Base-by-base conservation (phyloP, 2,888 invertebrate genomes). In the Mylabris sibirica region DNA sequence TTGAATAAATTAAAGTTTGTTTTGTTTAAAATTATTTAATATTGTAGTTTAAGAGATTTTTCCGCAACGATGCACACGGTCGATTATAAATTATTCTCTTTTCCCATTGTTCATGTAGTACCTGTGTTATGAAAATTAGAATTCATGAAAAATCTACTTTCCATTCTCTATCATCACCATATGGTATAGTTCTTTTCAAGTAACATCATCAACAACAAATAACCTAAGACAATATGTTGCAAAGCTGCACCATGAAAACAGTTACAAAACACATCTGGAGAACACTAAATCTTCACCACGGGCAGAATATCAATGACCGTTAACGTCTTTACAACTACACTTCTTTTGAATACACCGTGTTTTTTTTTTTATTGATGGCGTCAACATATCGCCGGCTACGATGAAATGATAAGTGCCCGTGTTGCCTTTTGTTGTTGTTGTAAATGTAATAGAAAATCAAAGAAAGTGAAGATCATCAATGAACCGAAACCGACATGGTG, bases 401-500 rank as follows among this genome's bases (percentile, higher is more conserved):
- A 20, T 20, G n/a, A 24, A 20, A 61, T 20, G 20, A 20, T 17
- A 38, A 53, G 53, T 24, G 9, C 9, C 20, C 17, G 3, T 49
- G 22, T 53, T 53, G 2, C 24, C 22, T 24, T 53, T 60, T 34
- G 20, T 35, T 35, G 12, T 62, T 62, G 41, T 44, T 41, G 38
- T 12, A 12, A 4, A 3, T 62, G 38, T 41, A 26, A 24, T 41
- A 22, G n/a, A 44, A 44, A 35, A 38, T 35, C 20, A 60, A 20
- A 62, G 44, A 62, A 44, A 62, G 62, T 62, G 57, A 57, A 57
- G 57, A 57, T 3, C 57, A 57, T 57, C 57, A 62, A 44, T 44
- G 62, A 44, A 62, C 35, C 62, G 22, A 38, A 44, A 62, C 62
- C 62, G 62, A 38, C 62, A 62, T 62, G 62, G 62, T 62, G 62